Conservation (phyloP, 2,888 invertebrate species). For the Griposia aprilina region DNA sequence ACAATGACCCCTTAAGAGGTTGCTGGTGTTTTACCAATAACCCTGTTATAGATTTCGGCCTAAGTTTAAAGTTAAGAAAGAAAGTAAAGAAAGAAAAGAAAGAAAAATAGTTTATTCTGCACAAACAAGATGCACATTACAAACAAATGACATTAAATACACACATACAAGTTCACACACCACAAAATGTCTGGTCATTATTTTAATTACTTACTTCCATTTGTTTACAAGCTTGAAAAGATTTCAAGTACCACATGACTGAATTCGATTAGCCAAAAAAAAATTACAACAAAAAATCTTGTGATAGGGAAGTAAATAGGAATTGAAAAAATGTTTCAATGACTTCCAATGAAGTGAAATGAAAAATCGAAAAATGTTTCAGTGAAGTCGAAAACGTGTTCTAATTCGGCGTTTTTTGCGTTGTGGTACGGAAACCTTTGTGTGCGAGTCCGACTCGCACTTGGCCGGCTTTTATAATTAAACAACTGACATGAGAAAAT, state of each 20-base stretch:
- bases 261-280: slow-evolving; percentile 21
- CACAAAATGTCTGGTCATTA: background rate
- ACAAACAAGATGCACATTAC: too few relatives aligned
- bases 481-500: background rate
- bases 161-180: background rate
- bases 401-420: too few relatives aligned
- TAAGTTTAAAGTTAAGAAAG: background rate
- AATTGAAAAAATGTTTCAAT: slow-evolving; percentile 14
- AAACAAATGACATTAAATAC: too few relatives aligned
- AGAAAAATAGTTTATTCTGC: too few relatives aligned
- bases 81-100: too few relatives aligned
- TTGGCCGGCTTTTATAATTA: background rate
- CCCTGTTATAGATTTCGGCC: background rate
- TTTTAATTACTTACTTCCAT: background rate
- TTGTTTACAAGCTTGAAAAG: slow-evolving; percentile 14
- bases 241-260: slow-evolving; percentile 19
- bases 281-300: background rate
- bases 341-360: background rate
- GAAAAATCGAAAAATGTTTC: too few relatives aligned
- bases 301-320: background rate
- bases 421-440: too few relatives aligned
- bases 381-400: background rate
- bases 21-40: too few relatives aligned
- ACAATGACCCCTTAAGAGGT: too few relatives aligned
- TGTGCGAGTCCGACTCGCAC: too few relatives aligned